Evolutionary conservation across 2,113 vertebrate genomes (phyloP).

Genomic region (Synodontis membranacea): DNA sequence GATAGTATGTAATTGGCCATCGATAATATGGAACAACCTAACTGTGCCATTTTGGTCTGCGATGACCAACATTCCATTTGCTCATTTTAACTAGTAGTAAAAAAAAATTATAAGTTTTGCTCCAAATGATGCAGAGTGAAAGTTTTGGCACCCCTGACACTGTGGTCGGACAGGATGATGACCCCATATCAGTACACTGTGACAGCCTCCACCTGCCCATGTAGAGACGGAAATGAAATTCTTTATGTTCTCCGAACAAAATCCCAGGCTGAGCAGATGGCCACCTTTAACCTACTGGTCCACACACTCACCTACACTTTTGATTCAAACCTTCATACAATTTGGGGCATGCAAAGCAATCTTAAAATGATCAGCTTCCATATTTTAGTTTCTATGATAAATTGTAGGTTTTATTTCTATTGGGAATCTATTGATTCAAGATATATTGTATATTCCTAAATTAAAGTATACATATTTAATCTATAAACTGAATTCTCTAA

Average conservation of each 20-base stretch:
- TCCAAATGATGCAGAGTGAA: slow-evolving; percentile 35
- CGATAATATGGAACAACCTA: neutral
- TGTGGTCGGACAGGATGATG: slow-evolving; percentile 56
- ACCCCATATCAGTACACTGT: neutral
- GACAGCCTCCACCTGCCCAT: slow-evolving; percentile 60
- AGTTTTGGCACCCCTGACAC: slow-evolving; percentile 54
- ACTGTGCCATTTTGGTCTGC: neutral
- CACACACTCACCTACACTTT: neutral
- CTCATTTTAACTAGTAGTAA: neutral
- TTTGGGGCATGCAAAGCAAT: neutral
- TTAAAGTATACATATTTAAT: neutral
- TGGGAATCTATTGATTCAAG: neutral
- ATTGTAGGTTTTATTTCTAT: neutral
- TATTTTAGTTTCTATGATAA: neutral
- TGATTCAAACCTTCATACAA: neutral
- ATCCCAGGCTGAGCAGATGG: neutral
- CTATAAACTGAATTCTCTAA: neutral
- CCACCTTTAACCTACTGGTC: neutral
- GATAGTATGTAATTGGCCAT: neutral
- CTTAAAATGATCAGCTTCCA: neutral
- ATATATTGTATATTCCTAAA: neutral
- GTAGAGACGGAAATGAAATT: neutral
- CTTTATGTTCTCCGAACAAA: neutral
- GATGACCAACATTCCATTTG: neutral
- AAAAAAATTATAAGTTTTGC: neutral